Evolutionary conservation across 2,888 invertebrate genomes (phyloP).

Genomic region (Lacanobia wlatinum): DNA sequence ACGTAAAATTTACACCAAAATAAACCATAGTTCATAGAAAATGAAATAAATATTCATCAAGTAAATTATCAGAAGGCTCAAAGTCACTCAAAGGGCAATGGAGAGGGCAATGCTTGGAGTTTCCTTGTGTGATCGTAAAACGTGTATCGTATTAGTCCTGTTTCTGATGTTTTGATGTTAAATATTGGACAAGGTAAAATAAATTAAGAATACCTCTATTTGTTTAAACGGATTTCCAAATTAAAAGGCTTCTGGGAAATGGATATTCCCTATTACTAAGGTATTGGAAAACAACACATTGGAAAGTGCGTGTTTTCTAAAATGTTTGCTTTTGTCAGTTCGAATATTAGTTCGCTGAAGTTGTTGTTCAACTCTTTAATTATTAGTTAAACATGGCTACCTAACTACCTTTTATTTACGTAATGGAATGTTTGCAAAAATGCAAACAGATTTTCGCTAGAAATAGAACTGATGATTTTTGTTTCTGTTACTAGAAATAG

Average conservation of each 20-base stretch:
- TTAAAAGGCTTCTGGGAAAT: slow-evolving; percentile 3
- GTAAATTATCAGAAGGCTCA: too few relatives aligned
- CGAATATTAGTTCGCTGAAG: slow-evolving; percentile 38
- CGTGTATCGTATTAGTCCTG: not conserved
- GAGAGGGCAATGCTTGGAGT: too few relatives aligned
- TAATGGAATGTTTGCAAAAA: slow-evolving; percentile 9
- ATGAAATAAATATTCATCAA: too few relatives aligned
- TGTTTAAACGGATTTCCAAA: not conserved
- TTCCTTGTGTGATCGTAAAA: too few relatives aligned
- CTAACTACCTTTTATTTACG: not conserved
- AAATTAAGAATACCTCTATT: not conserved
- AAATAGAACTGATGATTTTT: not conserved
- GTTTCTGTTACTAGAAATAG: not conserved
- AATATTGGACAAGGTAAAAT: not conserved
- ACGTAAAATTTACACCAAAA: too few relatives aligned
- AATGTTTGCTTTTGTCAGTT: slow-evolving; percentile 47
- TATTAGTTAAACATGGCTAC: slow-evolving; percentile 6
- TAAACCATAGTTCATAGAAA: too few relatives aligned
- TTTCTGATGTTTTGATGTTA: not conserved
- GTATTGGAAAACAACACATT: slow-evolving; percentile 30
- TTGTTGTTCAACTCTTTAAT: slow-evolving; percentile 18
- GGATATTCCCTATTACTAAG: slow-evolving; percentile 1
- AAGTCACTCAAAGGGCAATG: too few relatives aligned
- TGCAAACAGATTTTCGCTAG: too few relatives aligned
- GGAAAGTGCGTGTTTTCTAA: slow-evolving; percentile 23